These are phyloP conservation scores for Whitmania pigra DNA, from an alignment of 1,140 invertebrate species.

Conservation along the genomic window DNA sequence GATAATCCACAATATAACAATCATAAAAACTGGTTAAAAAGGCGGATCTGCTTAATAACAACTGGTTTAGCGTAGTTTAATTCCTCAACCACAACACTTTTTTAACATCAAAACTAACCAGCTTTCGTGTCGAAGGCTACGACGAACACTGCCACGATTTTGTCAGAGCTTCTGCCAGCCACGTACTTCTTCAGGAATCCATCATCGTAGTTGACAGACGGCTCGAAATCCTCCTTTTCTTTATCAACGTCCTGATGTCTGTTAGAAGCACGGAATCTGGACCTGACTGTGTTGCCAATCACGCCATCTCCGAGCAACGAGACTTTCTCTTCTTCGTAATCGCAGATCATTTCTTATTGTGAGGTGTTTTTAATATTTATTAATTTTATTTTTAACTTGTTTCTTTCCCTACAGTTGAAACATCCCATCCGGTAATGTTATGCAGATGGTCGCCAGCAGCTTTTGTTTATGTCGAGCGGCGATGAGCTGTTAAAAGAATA, in stretches of 20 bases:
- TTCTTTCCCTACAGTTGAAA: too few relatives aligned
- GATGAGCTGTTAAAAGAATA: too few relatives aligned
- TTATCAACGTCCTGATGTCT: neutral
- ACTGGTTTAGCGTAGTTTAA: neutral
- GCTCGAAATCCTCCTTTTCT: neutral
- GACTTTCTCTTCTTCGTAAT: neutral
- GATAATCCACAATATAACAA: neutral
- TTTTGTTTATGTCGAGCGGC: too few relatives aligned
- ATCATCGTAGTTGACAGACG: slow-evolving; percentile 19
- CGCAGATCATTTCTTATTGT: too few relatives aligned
- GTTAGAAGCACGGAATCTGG: neutral
- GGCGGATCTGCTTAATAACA: neutral
- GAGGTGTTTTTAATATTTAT: too few relatives aligned
- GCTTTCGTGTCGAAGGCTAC: slow-evolving; percentile 44
- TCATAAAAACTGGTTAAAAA: neutral
- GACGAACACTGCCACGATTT: slow-evolving; percentile 41
- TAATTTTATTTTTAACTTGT: too few relatives aligned
- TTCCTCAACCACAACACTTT: neutral
- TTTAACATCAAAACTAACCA: slow-evolving; percentile 33
- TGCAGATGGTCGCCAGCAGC: too few relatives aligned
- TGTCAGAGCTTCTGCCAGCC: slow-evolving; percentile 24
- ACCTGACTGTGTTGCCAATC: neutral
- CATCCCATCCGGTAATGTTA: too few relatives aligned
- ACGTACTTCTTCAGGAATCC: neutral
- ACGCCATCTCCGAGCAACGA: neutral